Evolutionary conservation across 92 coral and sea anemone species (phyloP).

Genomic region (Porites divaricata): DNA sequence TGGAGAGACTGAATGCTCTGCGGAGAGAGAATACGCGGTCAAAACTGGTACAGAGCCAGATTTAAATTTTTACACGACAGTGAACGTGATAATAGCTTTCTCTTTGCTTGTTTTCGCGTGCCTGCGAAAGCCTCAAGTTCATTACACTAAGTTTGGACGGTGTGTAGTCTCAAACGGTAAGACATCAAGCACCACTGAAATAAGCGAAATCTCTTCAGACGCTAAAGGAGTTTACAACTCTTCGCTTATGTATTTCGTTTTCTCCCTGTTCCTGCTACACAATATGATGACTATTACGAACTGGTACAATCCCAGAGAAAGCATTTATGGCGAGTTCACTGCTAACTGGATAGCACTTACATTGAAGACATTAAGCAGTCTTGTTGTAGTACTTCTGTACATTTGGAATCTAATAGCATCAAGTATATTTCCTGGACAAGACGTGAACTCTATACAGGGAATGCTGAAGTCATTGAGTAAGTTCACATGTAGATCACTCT

Average conservation of each 20-base stretch:
- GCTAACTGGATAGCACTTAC: slow-evolving; percentile 69
- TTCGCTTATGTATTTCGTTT: slow-evolving; percentile 57
- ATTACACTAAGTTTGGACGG: slow-evolving; percentile 52
- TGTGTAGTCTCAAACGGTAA: slow-evolving; percentile 49
- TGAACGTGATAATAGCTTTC: slow-evolving; percentile 50
- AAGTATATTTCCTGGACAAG: slow-evolving; percentile 61
- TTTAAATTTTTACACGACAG: slow-evolving; percentile 51
- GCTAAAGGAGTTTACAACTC: slow-evolving; percentile 38
- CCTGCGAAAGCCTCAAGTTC: slow-evolving; percentile 55
- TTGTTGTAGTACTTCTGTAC: slow-evolving; percentile 51
- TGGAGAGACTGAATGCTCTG: slow-evolving; percentile 58
- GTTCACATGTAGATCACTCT: slow-evolving; percentile 67
- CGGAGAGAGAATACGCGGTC: slow-evolving; percentile 37
- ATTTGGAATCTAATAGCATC: slow-evolving; percentile 85
- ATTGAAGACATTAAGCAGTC: slow-evolving; percentile 66
- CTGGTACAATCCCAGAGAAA: slow-evolving; percentile 55
- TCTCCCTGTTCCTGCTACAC: slow-evolving; percentile 53
- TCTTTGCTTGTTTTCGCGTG: slow-evolving; percentile 65
- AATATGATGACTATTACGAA: slow-evolving; percentile 60
- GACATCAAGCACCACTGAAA: not conserved
- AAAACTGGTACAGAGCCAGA: slow-evolving; percentile 35
- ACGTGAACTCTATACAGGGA: slow-evolving; percentile 57
- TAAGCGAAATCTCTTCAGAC: not conserved
- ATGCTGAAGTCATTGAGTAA: slow-evolving; percentile 66
- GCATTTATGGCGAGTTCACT: slow-evolving; percentile 31